Base-by-base conservation (phyloP, 2,888 invertebrate genomes). In the Allygus modestus region DNA sequence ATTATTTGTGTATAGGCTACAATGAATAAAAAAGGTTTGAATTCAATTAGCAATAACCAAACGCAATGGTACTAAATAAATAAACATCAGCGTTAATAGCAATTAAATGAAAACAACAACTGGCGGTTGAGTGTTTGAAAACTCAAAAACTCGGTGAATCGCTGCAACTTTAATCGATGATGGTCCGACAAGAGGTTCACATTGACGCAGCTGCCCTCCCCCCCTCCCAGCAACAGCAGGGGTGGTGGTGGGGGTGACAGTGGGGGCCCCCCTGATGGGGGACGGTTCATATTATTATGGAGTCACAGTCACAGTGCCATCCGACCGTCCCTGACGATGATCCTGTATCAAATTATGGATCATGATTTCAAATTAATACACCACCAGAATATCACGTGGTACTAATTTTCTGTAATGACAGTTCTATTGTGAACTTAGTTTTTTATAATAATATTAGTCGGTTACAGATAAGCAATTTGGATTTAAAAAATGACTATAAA, bases 281-380 rank as follows among this genome's bases (percentile, higher is more conserved):
- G 58, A n/a, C 20, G 23, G 7, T 58, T 58, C 23, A 65, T 65
- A 65, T 28, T 28, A 65, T 31, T 20, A 20, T n/a, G n/a, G n/a
- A n/a, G n/a, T n/a, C n/a, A n/a, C n/a, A 65, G 65, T 65, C 28
- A 65, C 65, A 65, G 65, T 31, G 5, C 65, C 65, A 28, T 65
- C 65, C 31, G n/a, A 28, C 31, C 28, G 0, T 28, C 31, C 12
- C 31, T 23, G 20, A 23, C 23, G 2, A 12, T 58, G 20, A 54
- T 23, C 54, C 23, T 11, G 4, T 46, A 54, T 54, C 20, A 23
- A 54, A 54, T 54, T 15, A 7, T 20, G 54, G 46, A 23, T 54
- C 5, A 54, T 54, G 20, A 15, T 1, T 23, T 23, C 23, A 23
- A 4, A 46, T 46, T 46, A 46, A 46, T 46, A 15, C 37, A 9